These are phyloP conservation scores for Petrolisthes manimaculis DNA, from an alignment of 2,888 invertebrate species.

Conservation along the genomic window DNA sequence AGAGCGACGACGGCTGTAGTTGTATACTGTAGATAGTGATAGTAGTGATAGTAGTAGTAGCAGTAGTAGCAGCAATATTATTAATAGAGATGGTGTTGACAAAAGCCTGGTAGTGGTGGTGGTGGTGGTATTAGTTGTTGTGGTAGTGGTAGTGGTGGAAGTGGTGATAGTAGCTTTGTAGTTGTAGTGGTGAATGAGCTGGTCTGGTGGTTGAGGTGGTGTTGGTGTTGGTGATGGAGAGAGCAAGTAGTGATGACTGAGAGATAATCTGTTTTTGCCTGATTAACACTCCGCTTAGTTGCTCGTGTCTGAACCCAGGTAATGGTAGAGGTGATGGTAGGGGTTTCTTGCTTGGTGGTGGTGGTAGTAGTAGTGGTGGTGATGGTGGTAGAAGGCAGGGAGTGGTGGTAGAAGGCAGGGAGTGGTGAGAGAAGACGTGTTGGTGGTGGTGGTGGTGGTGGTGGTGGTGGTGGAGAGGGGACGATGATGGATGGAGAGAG, in stretches of 20 bases:
- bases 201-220: not conserved
- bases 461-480: not conserved
- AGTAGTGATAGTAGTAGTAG: too few species aligned
- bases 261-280: too few species aligned
- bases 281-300: too few species aligned
- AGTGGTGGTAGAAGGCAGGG: not conserved
- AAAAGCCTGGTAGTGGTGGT: not conserved
- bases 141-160: too few species aligned
- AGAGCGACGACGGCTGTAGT: not conserved
- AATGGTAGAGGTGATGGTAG: too few species aligned
- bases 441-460: not conserved
- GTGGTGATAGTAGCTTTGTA: not conserved
- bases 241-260: not conserved
- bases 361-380: not conserved
- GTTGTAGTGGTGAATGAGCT: not conserved
- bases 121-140: too few species aligned
- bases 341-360: not conserved
- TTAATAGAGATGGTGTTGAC: not conserved
- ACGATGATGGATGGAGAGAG: too few species aligned
- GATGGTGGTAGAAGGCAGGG: not conserved
- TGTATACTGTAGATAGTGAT: too few species aligned
- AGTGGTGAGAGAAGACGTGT: not conserved
- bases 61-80: too few species aligned
- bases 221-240: not conserved
- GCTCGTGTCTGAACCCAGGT: too few species aligned